These are phyloP conservation scores for Euura lappo DNA, from an alignment of 1,140 invertebrate genomes.

Conservation along the genomic window DNA sequence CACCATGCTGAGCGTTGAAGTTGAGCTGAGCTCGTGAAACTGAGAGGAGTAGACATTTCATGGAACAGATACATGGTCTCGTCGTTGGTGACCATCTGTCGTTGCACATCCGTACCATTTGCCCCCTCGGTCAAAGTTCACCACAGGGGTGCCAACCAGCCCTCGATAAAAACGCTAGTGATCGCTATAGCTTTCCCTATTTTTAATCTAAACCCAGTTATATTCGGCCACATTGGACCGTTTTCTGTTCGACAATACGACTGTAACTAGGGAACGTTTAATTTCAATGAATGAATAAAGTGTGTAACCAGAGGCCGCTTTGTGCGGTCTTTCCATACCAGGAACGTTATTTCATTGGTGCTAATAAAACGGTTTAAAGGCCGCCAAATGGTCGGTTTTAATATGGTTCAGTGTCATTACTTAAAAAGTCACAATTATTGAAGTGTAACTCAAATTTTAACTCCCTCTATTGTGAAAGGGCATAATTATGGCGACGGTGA, in stretches of 20 bases:
- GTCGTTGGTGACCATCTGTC: conserved; percentile 1
- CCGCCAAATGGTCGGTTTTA: neutral
- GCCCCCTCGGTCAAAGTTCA: neutral
- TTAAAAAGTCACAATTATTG: neutral
- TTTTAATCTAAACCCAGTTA: neutral
- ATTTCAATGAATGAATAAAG: conserved; percentile 7
- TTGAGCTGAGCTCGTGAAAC: neutral
- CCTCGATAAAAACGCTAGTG: neutral
- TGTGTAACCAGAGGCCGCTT: neutral
- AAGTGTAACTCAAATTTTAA: too few species aligned
- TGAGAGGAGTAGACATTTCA: neutral
- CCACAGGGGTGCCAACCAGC: conserved; percentile 3
- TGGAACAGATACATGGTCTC: neutral
- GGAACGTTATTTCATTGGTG: neutral
- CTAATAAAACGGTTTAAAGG: neutral
- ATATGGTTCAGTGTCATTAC: neutral
- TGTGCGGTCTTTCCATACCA: neutral
- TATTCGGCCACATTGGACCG: neutral
- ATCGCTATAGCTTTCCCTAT: neutral
- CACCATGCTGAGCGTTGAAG: neutral
- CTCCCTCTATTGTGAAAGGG: too few species aligned
- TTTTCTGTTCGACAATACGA: neutral
- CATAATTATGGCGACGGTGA: too few species aligned
- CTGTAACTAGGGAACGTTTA: neutral
- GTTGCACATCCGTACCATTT: neutral